Conservation (phyloP, 2,888 invertebrate species). For the Folsomia candida region DNA sequence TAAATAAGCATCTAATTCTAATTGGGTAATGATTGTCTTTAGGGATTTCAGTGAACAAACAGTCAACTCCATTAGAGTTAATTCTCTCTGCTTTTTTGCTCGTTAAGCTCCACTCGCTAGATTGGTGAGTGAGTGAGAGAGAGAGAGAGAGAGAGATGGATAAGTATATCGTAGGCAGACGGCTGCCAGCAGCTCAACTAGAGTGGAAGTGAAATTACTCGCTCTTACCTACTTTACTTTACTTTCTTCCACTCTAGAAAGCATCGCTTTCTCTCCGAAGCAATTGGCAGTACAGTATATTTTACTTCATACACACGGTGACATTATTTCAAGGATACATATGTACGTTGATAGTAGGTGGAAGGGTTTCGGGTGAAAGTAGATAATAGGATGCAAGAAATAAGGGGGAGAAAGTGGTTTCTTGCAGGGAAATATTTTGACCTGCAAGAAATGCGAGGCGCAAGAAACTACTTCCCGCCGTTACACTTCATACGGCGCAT, state of each 20-base stretch:
- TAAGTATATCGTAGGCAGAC: neutral
- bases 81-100: constrained; percentile 4
- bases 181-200: neutral
- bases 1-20: constrained; percentile 4
- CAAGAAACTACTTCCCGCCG: too few relatives aligned
- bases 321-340: neutral
- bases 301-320: too few relatives aligned
- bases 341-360: neutral
- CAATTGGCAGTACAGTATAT: neutral
- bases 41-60: neutral
- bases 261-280: neutral
- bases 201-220: constrained; percentile 6
- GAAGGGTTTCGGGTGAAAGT: neutral
- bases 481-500: too few relatives aligned
- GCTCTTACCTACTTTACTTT: constrained; percentile 1
- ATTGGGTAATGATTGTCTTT: constrained; percentile 7
- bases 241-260: constrained; percentile 1
- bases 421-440: too few relatives aligned
- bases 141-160: neutral
- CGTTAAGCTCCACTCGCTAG: neutral
- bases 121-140: neutral
- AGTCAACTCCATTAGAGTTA: constrained; percentile 5
- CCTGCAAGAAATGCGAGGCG: too few relatives aligned
- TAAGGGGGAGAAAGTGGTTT: too few relatives aligned
- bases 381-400: neutral